These are phyloP conservation scores for Apodemia duryi DNA, from an alignment of 2,888 invertebrate genomes.

Conservation along the genomic window DNA sequence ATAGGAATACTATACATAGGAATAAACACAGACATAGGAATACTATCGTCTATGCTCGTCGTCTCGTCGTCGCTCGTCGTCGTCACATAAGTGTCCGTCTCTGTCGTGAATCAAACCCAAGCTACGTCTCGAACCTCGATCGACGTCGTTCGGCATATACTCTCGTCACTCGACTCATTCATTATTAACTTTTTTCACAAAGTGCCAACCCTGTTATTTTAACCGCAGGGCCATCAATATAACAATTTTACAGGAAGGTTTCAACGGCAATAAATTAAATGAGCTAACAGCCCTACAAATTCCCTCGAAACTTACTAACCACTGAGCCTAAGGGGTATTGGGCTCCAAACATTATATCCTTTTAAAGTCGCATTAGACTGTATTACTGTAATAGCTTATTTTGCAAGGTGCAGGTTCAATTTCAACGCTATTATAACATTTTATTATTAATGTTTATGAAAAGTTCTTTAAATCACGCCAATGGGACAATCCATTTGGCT, in stretches of 20 bases:
- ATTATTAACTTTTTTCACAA: not conserved
- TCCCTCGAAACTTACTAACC: slow-evolving; percentile 20
- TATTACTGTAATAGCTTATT: slow-evolving; percentile 32
- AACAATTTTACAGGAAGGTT: slow-evolving; percentile 72
- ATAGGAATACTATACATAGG: no score
- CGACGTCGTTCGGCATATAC: no score
- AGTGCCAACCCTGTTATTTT: slow-evolving; percentile 50
- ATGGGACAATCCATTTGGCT: not conserved
- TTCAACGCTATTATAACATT: slow-evolving; percentile 12
- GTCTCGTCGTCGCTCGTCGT: no score
- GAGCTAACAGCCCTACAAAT: slow-evolving; percentile 48
- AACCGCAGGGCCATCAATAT: slow-evolving; percentile 64
- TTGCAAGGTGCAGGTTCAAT: slow-evolving; percentile 20
- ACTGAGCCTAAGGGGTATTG: slow-evolving; percentile 32
- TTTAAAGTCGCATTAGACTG: slow-evolving; percentile 30
- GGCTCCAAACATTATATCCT: slow-evolving; percentile 29
- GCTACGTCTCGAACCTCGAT: no score
- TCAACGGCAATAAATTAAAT: slow-evolving; percentile 75
- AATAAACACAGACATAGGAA: no score
- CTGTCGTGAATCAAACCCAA: no score
- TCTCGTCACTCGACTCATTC: no score
- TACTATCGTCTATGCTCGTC: no score
- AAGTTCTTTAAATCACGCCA: not conserved
- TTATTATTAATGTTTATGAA: slow-evolving; percentile 8
- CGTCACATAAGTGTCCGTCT: no score